Evolutionary conservation across 2,113 vertebrate species (phyloP).

Genomic region (Pelecanoides urinatrix): DNA sequence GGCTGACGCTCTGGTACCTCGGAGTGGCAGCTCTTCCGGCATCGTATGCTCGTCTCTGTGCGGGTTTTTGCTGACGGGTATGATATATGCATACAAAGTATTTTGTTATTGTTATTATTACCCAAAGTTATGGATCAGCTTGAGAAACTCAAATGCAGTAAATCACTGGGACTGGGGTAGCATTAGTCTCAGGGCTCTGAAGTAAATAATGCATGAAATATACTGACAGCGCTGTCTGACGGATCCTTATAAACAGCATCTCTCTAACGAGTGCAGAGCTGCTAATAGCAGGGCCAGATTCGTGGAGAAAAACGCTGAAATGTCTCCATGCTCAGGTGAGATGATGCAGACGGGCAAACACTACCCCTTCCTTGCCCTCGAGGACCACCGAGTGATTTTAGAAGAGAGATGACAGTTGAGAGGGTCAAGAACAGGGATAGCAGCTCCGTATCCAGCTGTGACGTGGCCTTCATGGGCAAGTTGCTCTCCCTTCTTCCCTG

Average conservation of each 20-base stretch:
- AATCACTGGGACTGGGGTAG: slow-evolving; percentile 55
- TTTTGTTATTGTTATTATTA: slow-evolving; percentile 64
- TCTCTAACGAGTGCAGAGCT: slow-evolving; percentile 37
- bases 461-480: background rate
- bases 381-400: background rate
- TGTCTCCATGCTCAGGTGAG: rapidly evolving
- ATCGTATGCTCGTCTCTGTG: background rate
- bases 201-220: slow-evolving; percentile 66
- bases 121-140: slow-evolving; percentile 66
- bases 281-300: background rate
- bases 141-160: slow-evolving; percentile 64
- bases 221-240: slow-evolving; percentile 49
- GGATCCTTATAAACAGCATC: slow-evolving; percentile 49
- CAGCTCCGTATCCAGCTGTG: background rate
- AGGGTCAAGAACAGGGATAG: background rate
- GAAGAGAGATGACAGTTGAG: background rate
- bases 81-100: slow-evolving; percentile 55
- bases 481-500: background rate
- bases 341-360: background rate
- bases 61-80: slow-evolving; percentile 27
- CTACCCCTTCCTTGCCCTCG: rapidly evolving
- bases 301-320: background rate
- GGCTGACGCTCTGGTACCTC: background rate
- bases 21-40: background rate
- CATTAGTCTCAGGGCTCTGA: slow-evolving; percentile 57